Evolutionary conservation across 1,140 invertebrate species (phyloP).

Genomic region (Drosophila lowei): DNA sequence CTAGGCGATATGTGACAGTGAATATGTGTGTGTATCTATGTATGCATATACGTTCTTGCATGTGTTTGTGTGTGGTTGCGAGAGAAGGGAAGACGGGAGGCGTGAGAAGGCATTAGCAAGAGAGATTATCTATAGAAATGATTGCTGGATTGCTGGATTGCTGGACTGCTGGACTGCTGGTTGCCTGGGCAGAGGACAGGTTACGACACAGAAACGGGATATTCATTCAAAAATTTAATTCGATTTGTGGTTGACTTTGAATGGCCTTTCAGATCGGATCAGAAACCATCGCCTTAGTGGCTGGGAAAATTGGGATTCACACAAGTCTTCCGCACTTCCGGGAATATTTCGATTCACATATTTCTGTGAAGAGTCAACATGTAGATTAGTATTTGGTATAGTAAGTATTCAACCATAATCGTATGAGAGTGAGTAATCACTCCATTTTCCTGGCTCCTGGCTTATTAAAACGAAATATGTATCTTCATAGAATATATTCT

Average conservation of each 20-base stretch:
- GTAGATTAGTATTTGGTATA: no score
- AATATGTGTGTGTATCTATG: conserved; percentile 16
- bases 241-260: conserved; percentile 38
- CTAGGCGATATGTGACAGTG: conserved; percentile 64
- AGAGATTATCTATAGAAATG: conserved; percentile 38
- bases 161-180: no score
- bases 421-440: no score
- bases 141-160: conserved; percentile 17
- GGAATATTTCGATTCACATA: no score
- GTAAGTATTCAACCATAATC: no score
- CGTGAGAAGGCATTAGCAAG: conserved; percentile 53
- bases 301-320: neutral
- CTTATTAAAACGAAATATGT: no score
- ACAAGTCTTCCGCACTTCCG: no score
- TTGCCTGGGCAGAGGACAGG: conserved; percentile 24
- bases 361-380: no score
- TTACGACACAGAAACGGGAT: conserved; percentile 26
- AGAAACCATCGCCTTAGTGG: conserved; percentile 15
- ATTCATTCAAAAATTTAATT: conserved; percentile 38
- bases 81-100: conserved; percentile 31
- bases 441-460: no score
- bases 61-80: conserved; percentile 16
- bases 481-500: no score
- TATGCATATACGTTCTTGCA: no score
- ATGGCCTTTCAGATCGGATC: conserved; percentile 26